phyloP scores from a whole-genome alignment of 2,113 vertebrate genomes.

The Xenopus tropicalis region UCB_Xtro_10.0 CM004448.2:136554501-136555000 shows the following conservation, averaged over 20 bases:
- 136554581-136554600: too few species aligned
- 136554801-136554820: not conserved
- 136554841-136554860: constrained; percentile 9
- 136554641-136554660: too few species aligned
- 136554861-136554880: constrained; percentile 33
- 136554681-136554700: too few species aligned
- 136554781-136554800: not conserved
- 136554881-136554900: constrained; percentile 20
- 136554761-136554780: not conserved
- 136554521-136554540: too few species aligned
- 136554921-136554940: constrained; percentile 17
- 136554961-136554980: constrained; percentile 25
- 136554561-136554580: too few species aligned
- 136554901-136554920: constrained; percentile 18
- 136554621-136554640: too few species aligned
- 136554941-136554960: constrained; percentile 10
- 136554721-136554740: not conserved
- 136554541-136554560: too few species aligned
- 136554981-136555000: constrained; percentile 26
- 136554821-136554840: constrained; percentile 28
- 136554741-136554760: constrained; percentile 14
- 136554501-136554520: too few species aligned
- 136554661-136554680: too few species aligned
- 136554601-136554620: too few species aligned
- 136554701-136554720: too few species aligned